Base-by-base conservation (phyloP, 1,140 invertebrate genomes). In the Camponotus vicinus region DNA sequence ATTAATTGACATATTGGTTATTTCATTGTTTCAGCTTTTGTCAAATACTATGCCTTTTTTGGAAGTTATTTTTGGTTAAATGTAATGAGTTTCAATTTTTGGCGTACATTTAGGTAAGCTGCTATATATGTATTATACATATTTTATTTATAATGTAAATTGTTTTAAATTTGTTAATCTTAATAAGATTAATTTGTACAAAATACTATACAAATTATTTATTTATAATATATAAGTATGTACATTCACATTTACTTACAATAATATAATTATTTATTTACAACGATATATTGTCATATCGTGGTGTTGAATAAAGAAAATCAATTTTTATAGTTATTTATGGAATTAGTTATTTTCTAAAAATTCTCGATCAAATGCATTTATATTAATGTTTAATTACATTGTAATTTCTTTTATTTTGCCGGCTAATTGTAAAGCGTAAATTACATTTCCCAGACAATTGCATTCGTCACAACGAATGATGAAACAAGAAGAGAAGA, bases 61-160 rank as follows among this genome's bases (percentile, higher is more conserved):
- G 96, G 97, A 5, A 97, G 97, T 76, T 99, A 98, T 95, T 97
- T 97, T 85, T 99, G 98, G 98, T 96, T 99, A 92, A 98, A 97
- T 93, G 96, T 98, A 61, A 98, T 98, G 97, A 98, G 98, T 90
- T 97, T 98, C 92, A 98, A 98, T 93, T 97, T 98, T 91, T 98
- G 97, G 96, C 97, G 97, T 95, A 98, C 98, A 73, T 98, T 98
- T 94, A 97, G 97, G 97, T 98, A 95, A 97, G 96, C 94, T 52
- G 6, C 37, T 6, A 3, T 0, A 5, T 3, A 40, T 13, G 0
- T 49, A 49, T 49, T 45, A 11, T 2, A 45, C 15, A 49, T 49
- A 49, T 15, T 49, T 49, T 15, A 45, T 40, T 40, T 3, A 40
- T 40, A 40, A 40, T 40, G 3, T 40, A 40, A 40, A 40, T 40